phyloP scores from a whole-genome alignment of 1,140 invertebrate species.

The Apis florea region DNA sequence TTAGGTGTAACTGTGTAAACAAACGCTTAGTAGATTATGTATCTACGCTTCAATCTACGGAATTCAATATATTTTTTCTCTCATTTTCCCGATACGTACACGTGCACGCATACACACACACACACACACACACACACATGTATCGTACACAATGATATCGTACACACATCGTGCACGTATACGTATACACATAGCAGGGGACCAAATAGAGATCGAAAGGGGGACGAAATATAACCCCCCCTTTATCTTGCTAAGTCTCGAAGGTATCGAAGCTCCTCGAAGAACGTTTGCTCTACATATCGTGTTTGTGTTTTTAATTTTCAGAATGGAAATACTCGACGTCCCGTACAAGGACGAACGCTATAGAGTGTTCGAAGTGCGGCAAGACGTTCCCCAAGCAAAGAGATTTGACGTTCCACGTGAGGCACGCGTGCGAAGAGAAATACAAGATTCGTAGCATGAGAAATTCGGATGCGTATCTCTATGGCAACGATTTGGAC shows the following conservation, averaged over 20 bases:
- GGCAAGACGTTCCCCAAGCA: constrained; percentile 8
- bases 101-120: neutral
- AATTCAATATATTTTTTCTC: neutral
- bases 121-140: neutral
- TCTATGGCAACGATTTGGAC: constrained; percentile 20
- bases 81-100: neutral
- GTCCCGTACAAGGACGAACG: neutral
- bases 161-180: neutral
- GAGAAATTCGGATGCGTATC: neutral
- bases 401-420: constrained; percentile 19
- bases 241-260: neutral
- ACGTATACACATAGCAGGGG: neutral
- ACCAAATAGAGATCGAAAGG: neutral
- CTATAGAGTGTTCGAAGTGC: constrained; percentile 21
- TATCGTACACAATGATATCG: too few species aligned
- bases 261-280: neutral
- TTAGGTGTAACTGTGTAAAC: neutral
- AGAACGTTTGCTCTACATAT: constrained; percentile 20
- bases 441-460: neutral
- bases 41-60: neutral
- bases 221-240: too few species aligned
- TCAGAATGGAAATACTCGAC: constrained; percentile 28
- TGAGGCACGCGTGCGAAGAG: constrained; percentile 17
- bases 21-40: constrained; percentile 6
- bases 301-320: constrained; percentile 29